phyloP scores from a whole-genome alignment of 2,113 vertebrate genomes.

The Megatriorchis doriae region DNA sequence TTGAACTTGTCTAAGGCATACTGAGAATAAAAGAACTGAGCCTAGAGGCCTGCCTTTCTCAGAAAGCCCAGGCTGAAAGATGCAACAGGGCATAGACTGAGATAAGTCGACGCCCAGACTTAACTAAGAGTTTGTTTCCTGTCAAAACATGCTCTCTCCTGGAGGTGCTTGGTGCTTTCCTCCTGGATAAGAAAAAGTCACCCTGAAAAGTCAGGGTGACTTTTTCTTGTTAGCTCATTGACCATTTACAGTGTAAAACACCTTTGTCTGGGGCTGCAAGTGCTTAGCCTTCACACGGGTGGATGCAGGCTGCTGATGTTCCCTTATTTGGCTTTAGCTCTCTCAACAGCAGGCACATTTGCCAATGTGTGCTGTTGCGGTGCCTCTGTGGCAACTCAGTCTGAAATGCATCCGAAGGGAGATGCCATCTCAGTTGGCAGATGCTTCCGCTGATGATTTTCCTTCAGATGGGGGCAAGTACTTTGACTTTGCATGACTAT shows the following conservation, averaged over 20 bases:
- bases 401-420: neutral
- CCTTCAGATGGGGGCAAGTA: neutral
- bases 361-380: neutral
- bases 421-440: neutral
- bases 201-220: neutral
- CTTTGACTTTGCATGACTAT: neutral
- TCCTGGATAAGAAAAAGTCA: neutral
- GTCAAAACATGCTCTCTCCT: neutral
- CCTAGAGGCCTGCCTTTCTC: neutral
- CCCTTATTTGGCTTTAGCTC: neutral
- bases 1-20: neutral
- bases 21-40: neutral
- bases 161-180: neutral
- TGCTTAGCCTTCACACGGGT: rapidly evolving
- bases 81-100: neutral
- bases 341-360: neutral
- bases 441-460: neutral
- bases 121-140: neutral
- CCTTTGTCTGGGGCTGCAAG: neutral
- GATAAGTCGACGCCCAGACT: neutral
- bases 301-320: neutral
- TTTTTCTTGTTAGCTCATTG: neutral
- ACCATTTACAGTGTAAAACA: neutral
- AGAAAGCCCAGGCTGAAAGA: neutral
- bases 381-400: neutral